A percentile compares a stretch with the other conserved stretches of the same genome.
These are phyloP conservation scores for Python bivittatus DNA, from an alignment of 2,113 vertebrate species.

Conservation along the genomic window DNA sequence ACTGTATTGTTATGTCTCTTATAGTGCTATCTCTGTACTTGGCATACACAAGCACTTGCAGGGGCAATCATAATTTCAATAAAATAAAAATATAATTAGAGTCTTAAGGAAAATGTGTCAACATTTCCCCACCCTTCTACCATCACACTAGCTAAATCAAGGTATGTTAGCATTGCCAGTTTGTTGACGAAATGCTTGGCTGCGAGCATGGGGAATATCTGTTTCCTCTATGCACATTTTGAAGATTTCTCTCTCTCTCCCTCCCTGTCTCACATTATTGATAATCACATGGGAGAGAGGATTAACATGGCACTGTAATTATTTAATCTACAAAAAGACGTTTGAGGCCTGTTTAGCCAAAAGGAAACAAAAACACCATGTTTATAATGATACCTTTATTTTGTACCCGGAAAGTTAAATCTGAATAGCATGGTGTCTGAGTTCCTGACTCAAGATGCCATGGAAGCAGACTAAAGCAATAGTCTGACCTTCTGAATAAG, in stretches of 20 bases:
- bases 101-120: conserved; percentile 25
- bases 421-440: background rate
- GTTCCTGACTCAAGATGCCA: background rate
- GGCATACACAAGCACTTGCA: conserved; percentile 42
- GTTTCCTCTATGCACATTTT: background rate
- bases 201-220: background rate
- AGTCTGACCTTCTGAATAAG: background rate
- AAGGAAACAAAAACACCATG: background rate
- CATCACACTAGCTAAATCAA: background rate
- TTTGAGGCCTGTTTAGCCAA: background rate
- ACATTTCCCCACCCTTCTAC: conserved; percentile 31
- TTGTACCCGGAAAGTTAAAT: background rate
- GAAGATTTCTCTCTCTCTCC: background rate
- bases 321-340: background rate
- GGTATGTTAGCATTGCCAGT: conserved; percentile 9
- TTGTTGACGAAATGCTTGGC: background rate
- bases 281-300: background rate
- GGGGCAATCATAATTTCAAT: conserved; percentile 43
- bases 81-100: conserved; percentile 43
- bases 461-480: background rate
- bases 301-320: background rate
- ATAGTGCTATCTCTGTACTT: background rate
- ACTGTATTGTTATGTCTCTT: background rate
- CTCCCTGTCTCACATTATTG: background rate
- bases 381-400: background rate